phyloP scores from a whole-genome alignment of 2,797 vertebrate genomes.

The Alectoris magna region DNA sequence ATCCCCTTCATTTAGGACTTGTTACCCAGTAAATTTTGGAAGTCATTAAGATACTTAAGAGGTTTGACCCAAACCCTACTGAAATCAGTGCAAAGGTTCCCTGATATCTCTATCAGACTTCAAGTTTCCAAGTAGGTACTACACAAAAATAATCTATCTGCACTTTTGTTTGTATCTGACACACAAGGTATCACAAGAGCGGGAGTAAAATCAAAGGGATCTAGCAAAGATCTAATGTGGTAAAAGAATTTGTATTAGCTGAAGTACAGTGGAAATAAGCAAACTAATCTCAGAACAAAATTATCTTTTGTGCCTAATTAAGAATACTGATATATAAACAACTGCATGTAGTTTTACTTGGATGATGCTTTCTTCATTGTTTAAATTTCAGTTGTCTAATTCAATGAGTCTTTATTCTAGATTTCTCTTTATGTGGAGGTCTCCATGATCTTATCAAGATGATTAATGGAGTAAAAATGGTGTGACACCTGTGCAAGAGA shows the following conservation, averaged over 20 bases:
- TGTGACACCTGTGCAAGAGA: not conserved
- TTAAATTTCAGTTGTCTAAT: not conserved
- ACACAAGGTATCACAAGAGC: not conserved
- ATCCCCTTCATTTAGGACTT: not conserved
- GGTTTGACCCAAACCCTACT: not conserved
- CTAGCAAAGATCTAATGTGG: not conserved
- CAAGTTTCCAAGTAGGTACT: not conserved
- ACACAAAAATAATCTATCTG: not conserved
- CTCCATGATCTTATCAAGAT: not conserved
- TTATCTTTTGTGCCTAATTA: not conserved
- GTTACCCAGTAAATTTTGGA: not conserved
- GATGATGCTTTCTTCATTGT: not conserved
- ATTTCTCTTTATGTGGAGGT: not conserved
- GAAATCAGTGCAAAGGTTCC: not conserved
- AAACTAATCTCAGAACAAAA: not conserved
- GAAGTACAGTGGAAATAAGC: not conserved
- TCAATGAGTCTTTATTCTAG: not conserved
- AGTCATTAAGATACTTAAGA: not conserved
- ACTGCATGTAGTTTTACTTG: not conserved
- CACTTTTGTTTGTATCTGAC: not conserved
- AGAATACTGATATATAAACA: not conserved
- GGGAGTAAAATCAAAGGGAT: not conserved
- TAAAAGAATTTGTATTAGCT: not conserved
- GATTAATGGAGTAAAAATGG: not conserved
- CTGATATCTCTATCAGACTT: not conserved